phyloP scores from a whole-genome alignment of 30 jellyfish, hydroid and myxozoan species.

The Phacellophora camtschatica region DNA sequence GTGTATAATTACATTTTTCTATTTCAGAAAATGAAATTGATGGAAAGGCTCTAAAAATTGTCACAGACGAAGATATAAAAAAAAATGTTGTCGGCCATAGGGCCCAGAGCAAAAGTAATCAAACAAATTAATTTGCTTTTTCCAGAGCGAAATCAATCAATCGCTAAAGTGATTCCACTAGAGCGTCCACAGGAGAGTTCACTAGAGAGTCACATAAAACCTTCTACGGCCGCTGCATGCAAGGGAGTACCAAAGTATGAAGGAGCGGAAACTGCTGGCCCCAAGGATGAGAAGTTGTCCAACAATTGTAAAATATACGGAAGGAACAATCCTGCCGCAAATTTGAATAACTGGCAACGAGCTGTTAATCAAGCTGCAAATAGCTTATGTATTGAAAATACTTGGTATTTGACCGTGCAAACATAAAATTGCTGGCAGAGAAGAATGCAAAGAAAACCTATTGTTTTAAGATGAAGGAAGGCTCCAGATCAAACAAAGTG shows the following conservation, averaged over 20 bases:
- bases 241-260: background rate
- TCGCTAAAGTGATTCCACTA: background rate
- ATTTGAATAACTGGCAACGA: background rate
- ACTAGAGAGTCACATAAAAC: background rate
- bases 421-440: background rate
- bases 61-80: background rate
- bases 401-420: background rate
- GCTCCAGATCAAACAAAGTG: background rate
- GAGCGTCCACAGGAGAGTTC: background rate
- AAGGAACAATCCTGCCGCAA: background rate
- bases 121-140: background rate
- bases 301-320: background rate
- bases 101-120: background rate
- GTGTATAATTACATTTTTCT: background rate
- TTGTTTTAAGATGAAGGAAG: background rate
- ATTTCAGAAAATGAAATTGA: background rate
- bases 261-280: background rate
- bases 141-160: background rate
- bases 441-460: background rate
- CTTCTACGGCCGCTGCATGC: background rate
- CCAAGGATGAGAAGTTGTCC: background rate
- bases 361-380: background rate
- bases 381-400: background rate
- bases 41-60: background rate
- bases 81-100: background rate